These are phyloP conservation scores for Yponomeuta cagnagella DNA, from an alignment of 2,888 invertebrate genomes.

Conservation along the genomic window DNA sequence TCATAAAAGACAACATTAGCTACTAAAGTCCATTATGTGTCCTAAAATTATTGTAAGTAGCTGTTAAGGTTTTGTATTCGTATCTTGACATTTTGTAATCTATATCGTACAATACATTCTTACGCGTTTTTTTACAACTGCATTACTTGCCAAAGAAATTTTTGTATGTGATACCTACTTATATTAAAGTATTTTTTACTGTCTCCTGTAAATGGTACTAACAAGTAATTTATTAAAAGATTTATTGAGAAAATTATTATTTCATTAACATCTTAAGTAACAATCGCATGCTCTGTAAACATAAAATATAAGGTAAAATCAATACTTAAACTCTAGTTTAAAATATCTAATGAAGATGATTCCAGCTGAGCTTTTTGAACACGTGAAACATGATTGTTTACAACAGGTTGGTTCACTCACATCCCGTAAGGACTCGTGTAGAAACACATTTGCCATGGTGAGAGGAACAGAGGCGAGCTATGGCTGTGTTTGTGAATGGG, in stretches of 20 bases:
- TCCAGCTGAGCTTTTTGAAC: no score
- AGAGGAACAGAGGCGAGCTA: no score
- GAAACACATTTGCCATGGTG: no score
- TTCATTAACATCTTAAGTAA: constrained; percentile 13
- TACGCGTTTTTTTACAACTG: constrained; percentile 37
- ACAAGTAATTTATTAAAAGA: constrained; percentile 18
- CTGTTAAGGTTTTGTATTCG: constrained; percentile 15
- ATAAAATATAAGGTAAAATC: neutral
- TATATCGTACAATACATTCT: constrained; percentile 28
- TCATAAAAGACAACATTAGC: neutral
- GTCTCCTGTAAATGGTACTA: constrained; percentile 36
- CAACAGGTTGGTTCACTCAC: no score
- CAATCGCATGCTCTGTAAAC: constrained; percentile 17
- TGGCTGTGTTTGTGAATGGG: no score
- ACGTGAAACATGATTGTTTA: no score
- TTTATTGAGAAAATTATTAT: constrained; percentile 8
- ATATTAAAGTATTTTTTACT: constrained; percentile 45
- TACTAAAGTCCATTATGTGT: neutral
- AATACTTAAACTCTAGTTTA: neutral
- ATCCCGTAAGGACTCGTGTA: no score
- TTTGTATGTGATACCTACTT: constrained; percentile 68
- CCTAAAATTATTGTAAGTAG: constrained; percentile 4
- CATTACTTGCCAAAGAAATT: constrained; percentile 69
- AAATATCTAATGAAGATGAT: no score
- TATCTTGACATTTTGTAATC: constrained; percentile 18